Percentiles rank a stretch among this genome's conserved stretches.
Evolutionary conservation across 2,888 invertebrate species (phyloP).

Genomic region (Eupeodes luniger): DNA sequence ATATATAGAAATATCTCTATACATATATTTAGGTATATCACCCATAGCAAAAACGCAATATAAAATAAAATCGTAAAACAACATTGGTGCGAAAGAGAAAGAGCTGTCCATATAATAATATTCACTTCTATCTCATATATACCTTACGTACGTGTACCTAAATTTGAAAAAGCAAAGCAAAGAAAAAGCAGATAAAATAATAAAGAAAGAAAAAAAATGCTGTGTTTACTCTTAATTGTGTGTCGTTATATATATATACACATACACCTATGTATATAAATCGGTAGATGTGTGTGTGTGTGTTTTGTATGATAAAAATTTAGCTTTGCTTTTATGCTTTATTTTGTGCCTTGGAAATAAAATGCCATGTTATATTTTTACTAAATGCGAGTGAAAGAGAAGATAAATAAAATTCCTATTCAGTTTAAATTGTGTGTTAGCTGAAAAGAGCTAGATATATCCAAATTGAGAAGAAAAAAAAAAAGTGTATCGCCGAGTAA

Average conservation of each 20-base stretch:
- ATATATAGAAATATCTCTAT: constrained; percentile 21
- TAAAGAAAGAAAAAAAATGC: constrained; percentile 25
- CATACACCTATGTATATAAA: neutral
- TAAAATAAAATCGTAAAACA: constrained; percentile 41
- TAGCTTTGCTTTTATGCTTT: constrained; percentile 49
- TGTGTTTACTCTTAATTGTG: constrained; percentile 72
- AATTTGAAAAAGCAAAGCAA: constrained; percentile 58
- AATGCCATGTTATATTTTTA: constrained; percentile 51
- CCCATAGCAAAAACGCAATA: constrained; percentile 51
- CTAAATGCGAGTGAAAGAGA: constrained; percentile 70
- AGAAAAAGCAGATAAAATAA: constrained; percentile 49
- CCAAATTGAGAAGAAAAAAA: constrained; percentile 20
- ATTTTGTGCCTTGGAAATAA: constrained; percentile 64
- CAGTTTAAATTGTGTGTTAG: constrained; percentile 38
- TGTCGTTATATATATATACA: constrained; percentile 33
- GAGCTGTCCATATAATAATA: constrained; percentile 27
- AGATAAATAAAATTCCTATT: constrained; percentile 42
- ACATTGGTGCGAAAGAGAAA: constrained; percentile 61
- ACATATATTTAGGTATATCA: constrained; percentile 7
- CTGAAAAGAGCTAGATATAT: constrained; percentile 62
- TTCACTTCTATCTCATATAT: neutral
- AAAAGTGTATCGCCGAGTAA: constrained; percentile 44
- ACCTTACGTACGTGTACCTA: constrained; percentile 6
- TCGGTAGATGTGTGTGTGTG: neutral
- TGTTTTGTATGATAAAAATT: constrained; percentile 19